Evolutionary conservation across 2,797 vertebrate genomes (phyloP), one percentile per base, ranked within the genome.

Genomic region (Aselliscus stoliczkanus): DNA sequence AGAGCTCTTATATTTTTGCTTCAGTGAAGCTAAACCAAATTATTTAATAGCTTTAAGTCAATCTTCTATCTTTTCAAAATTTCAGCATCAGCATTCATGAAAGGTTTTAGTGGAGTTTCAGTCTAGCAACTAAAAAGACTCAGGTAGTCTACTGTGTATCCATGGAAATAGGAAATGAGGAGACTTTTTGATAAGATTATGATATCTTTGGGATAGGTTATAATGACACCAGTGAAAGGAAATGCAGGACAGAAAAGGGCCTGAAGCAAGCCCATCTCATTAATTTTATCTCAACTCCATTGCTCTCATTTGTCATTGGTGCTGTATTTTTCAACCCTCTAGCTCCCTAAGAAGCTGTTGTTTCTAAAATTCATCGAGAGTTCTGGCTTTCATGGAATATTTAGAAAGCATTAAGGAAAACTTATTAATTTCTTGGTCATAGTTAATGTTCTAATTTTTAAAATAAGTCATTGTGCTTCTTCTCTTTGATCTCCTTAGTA

Each of bases 221-320:
- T 97, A 96, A 98, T 98, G 97, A 98, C 96, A 98, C 96, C 89
- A 84, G 96, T 95, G 84, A 97, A 98, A 97, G 94, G 93, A 97
- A 98, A 94, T 96, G 81, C 95, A 96, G 97, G 96, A 96, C 91
- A 97, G 95, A 95, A 97, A 97, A 98, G 88, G 95, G 96, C 97
- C 98, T 97, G 87, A 93, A 97, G 97, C 79, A 98, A 97, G 89
- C 39, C 96, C 50, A n/a, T 98, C 97, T 98, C 83, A 42, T 98
- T 98, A 98, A 98, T 98, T 98, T 98, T 97, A 97, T 98, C 97
- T 98, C 94, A 97, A 18, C 39, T 92, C 67, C 88, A 96, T 97
- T 95, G 96, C 95, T 95, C 92, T 97, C 97, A 97, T 98, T 98
- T 98, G 97, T 98, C 97, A 98, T 85, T 91, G 93, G 70, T 92